Evolutionary conservation across 2,797 vertebrate species (phyloP).

Genomic region (Labeo calbasu): DNA sequence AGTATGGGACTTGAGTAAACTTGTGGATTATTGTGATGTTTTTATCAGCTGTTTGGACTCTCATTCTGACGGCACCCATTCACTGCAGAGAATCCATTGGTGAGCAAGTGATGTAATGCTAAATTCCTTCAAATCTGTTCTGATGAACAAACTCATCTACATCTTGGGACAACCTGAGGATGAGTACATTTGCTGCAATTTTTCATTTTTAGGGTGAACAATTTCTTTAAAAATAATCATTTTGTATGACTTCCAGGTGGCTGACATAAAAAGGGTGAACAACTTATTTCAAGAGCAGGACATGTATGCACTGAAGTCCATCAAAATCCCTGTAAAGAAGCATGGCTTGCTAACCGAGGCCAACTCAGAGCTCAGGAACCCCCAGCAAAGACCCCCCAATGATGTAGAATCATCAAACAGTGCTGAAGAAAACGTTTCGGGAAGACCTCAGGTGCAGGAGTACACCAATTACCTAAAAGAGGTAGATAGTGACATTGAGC

Average conservation of each 20-base stretch:
- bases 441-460: conserved; percentile 57
- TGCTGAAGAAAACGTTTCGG: rapidly evolving
- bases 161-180: background rate
- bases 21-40: too few species aligned
- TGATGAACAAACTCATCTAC: background rate
- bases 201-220: background rate
- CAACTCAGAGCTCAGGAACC: conserved; percentile 58
- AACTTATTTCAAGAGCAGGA: conserved; percentile 94
- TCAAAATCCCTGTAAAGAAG: conserved; percentile 90
- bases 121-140: background rate
- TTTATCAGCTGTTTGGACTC: too few species aligned
- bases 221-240: conserved; percentile 8
- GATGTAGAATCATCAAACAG: conserved; percentile 28
- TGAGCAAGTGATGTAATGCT: background rate
- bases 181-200: background rate
- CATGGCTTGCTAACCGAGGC: conserved; percentile 85
- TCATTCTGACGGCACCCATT: too few species aligned
- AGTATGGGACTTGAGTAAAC: too few species aligned
- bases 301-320: conserved; percentile 88
- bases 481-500: conserved; percentile 86
- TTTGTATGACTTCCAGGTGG: conserved; percentile 79
- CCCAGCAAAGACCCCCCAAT: conserved; percentile 46
- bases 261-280: conserved; percentile 92
- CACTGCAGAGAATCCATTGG: too few species aligned
- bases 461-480: conserved; percentile 84